phyloP scores from a whole-genome alignment of 2,113 vertebrate species.

The Accipiter cooperii region DNA sequence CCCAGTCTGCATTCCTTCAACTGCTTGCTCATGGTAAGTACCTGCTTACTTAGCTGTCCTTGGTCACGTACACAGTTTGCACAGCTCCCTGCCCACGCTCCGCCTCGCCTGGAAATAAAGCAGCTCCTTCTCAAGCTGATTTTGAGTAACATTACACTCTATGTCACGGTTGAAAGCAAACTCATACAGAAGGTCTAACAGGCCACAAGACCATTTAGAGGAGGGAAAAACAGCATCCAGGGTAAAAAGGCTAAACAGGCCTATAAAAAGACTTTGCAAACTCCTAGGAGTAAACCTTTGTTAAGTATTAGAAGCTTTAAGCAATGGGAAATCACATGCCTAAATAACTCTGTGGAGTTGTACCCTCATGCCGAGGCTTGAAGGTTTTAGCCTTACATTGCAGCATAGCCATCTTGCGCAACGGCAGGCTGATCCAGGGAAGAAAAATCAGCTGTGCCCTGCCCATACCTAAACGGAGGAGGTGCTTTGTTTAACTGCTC shows the following conservation, averaged over 20 bases:
- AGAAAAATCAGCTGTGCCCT: neutral
- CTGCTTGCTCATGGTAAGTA: conserved; percentile 24
- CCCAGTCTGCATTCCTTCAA: conserved; percentile 15
- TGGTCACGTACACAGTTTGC: conserved; percentile 14
- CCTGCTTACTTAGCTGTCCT: conserved; percentile 44
- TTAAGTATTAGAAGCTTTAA: neutral
- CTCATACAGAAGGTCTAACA: neutral
- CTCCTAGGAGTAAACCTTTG: neutral
- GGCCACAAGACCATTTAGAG: neutral
- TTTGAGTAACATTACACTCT: neutral
- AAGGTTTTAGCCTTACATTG: neutral
- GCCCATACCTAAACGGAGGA: neutral
- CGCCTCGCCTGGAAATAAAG: neutral
- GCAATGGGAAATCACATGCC: neutral
- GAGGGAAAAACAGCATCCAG: neutral
- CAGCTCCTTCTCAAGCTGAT: neutral
- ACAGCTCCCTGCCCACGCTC: neutral
- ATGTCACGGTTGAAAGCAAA: neutral
- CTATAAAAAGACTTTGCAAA: neutral
- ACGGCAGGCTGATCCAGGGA: neutral
- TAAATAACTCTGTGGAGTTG: neutral
- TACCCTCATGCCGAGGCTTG: neutral
- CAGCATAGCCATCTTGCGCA: neutral
- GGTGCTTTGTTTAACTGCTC: neutral
- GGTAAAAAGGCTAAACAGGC: neutral